phyloP scores from a whole-genome alignment of 2,797 vertebrate species.

The Cyclopterus lumpus region DNA sequence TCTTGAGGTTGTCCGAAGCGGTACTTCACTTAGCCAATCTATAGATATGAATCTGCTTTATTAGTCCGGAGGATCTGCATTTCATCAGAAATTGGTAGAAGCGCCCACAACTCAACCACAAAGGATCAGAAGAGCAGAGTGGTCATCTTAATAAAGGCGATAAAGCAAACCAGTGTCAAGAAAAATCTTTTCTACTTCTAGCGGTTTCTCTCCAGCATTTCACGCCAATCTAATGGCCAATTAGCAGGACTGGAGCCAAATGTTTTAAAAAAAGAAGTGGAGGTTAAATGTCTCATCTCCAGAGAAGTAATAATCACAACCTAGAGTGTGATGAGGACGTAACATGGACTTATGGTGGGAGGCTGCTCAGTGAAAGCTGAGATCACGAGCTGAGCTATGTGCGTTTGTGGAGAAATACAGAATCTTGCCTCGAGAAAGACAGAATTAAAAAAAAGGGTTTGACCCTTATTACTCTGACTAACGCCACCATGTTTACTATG shows the following conservation, averaged over 20 bases:
- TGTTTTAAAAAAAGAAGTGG: conserved; percentile 32
- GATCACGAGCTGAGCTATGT: conserved; percentile 1
- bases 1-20: conserved; percentile 50
- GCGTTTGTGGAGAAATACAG: conserved; percentile 8
- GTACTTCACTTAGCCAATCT: conserved; percentile 43
- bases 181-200: conserved; percentile 29
- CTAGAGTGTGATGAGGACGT: conserved; percentile 52
- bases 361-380: conserved; percentile 22
- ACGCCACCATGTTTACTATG: not conserved
- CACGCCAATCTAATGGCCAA: conserved; percentile 55
- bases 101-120: conserved; percentile 16
- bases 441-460: conserved; percentile 5
- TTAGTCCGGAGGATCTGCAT: conserved; percentile 54
- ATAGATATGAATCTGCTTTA: conserved; percentile 65
- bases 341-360: conserved; percentile 32
- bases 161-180: conserved; percentile 34
- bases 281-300: conserved; percentile 54
- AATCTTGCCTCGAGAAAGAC: not conserved
- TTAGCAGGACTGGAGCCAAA: conserved; percentile 56
- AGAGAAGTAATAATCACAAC: conserved; percentile 62
- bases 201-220: conserved; percentile 37
- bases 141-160: conserved; percentile 29
- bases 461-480: not conserved
- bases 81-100: conserved; percentile 44
- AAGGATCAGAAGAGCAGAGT: conserved; percentile 24